A percentile compares a stretch with the other conserved stretches of the same genome.
Conservation (phyloP, 2,888 invertebrate genomes). For the Apotomis turbidana region DNA sequence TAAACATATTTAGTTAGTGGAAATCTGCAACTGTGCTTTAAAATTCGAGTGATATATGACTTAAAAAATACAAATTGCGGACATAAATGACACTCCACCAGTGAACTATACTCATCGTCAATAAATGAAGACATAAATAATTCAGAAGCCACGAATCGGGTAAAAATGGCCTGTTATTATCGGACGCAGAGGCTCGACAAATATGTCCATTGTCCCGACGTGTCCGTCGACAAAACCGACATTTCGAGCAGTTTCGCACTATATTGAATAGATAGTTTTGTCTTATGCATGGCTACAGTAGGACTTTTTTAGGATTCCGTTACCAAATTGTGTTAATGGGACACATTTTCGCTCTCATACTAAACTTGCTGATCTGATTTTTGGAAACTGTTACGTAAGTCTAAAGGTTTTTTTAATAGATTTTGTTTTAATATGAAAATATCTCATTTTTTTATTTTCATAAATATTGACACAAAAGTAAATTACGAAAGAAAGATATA, state of each 20-base stretch:
- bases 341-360: too few species aligned
- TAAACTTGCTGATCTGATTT: too few species aligned
- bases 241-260: slow-evolving; percentile 27
- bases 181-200: slow-evolving; percentile 31
- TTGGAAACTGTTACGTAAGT: too few species aligned
- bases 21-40: too few species aligned
- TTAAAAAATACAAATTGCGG: slow-evolving; percentile 9
- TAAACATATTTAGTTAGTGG: too few species aligned
- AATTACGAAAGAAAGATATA: too few species aligned
- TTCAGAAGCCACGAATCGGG: slow-evolving; percentile 17
- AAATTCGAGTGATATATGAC: not conserved
- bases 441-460: too few species aligned
- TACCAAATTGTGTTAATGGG: not conserved
- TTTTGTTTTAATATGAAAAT: too few species aligned
- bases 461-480: too few species aligned
- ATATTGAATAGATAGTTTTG: slow-evolving; percentile 33
- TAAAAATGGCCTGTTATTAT: slow-evolving; percentile 27
- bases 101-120: slow-evolving; percentile 20
- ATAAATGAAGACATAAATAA: slow-evolving; percentile 31
- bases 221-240: slow-evolving; percentile 35
- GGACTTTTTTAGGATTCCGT: not conserved
- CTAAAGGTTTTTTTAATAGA: too few species aligned
- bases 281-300: not conserved
- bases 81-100: slow-evolving; percentile 19
- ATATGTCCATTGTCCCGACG: slow-evolving; percentile 36